A percentile compares a stretch with the other conserved stretches of the same genome.
Evolutionary conservation across 2,113 vertebrate species (phyloP).

Genomic region (Tragelaphus scriptus): DNA sequence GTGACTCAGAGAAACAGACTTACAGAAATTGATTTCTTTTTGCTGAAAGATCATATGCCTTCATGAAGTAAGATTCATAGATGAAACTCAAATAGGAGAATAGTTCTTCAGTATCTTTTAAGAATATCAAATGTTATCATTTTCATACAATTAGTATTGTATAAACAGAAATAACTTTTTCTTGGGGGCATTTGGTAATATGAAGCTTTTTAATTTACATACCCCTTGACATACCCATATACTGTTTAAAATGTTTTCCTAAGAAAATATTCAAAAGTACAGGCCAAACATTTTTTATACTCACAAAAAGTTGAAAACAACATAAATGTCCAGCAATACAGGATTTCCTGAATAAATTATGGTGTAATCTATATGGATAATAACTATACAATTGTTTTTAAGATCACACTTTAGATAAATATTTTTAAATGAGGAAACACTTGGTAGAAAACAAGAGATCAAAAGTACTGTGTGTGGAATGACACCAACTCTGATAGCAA

Average conservation of each 20-base stretch:
- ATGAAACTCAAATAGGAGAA: background rate
- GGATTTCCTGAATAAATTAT: background rate
- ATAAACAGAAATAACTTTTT: background rate
- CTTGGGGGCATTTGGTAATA: background rate
- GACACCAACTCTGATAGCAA: background rate
- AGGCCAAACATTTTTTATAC: background rate
- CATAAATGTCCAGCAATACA: background rate
- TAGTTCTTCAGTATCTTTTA: background rate
- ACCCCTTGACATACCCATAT: background rate
- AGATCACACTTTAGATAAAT: background rate
- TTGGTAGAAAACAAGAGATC: background rate
- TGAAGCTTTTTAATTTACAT: background rate
- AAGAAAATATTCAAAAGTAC: background rate
- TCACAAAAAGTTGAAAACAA: background rate
- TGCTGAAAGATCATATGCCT: background rate
- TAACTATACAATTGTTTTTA: background rate
- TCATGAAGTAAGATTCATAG: background rate
- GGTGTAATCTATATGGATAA: background rate
- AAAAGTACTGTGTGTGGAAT: background rate
- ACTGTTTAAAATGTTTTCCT: background rate
- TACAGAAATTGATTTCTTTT: background rate
- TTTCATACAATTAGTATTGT: background rate
- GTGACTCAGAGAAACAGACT: background rate
- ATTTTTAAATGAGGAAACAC: background rate
- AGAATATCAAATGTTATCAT: background rate